phyloP scores from a whole-genome alignment of 2,888 invertebrate species.

The Scaptomyza polygonia region DNA sequence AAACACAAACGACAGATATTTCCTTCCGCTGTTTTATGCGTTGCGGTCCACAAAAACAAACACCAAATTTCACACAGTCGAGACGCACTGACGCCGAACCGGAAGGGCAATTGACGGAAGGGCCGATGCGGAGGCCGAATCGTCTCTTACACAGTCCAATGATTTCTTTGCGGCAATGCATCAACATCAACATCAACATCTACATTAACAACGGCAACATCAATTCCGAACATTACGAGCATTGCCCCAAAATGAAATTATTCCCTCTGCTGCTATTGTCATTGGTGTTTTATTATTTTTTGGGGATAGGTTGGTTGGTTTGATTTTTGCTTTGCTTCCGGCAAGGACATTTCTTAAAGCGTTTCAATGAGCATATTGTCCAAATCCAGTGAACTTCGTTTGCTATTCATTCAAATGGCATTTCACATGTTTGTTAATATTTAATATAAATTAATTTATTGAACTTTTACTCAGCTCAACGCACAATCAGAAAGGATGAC shows the following conservation, averaged over 20 bases:
- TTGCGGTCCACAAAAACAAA: constrained; percentile 37
- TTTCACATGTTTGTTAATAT: constrained; percentile 10
- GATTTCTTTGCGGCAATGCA: constrained; percentile 66
- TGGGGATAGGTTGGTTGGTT: not conserved
- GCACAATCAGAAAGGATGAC: no score
- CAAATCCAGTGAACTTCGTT: not conserved
- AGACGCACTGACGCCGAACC: constrained; percentile 60
- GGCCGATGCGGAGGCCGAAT: constrained; percentile 11
- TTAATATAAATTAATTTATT: constrained; percentile 23
- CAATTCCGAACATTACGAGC: constrained; percentile 2
- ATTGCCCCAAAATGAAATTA: constrained; percentile 21
- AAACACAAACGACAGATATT: not conserved
- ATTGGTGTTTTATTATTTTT: not conserved
- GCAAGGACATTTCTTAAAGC: constrained; percentile 5
- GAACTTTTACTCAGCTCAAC: constrained; percentile 20
- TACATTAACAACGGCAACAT: constrained; percentile 5
- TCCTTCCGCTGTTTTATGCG: constrained; percentile 49
- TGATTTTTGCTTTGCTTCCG: not conserved
- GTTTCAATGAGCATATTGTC: not conserved
- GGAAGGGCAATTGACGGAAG: constrained; percentile 43
- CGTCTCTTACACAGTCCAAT: constrained; percentile 57
- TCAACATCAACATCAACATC: constrained; percentile 52
- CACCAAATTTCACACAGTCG: constrained; percentile 45
- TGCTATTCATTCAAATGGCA: constrained; percentile 3
- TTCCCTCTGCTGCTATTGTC: constrained; percentile 10